Conservation (phyloP, 2,888 invertebrate species). For the Conops quadrifasciatus region DNA sequence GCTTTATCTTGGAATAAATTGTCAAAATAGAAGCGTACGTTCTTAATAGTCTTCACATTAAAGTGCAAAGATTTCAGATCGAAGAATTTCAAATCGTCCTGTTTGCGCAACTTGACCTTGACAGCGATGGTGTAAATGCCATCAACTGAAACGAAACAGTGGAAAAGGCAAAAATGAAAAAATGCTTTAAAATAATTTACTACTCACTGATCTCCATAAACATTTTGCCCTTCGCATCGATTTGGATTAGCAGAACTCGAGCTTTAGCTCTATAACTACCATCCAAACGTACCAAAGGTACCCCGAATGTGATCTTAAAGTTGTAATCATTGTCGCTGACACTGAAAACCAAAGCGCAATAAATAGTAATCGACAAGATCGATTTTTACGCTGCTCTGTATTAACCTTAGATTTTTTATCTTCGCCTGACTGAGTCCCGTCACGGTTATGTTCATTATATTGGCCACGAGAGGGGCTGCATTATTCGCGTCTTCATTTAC, state of each 20-base stretch:
- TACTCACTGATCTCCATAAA: constrained; percentile 38
- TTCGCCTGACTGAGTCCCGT: constrained; percentile 36
- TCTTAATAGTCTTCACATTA: constrained; percentile 29
- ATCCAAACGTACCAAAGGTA: constrained; percentile 33
- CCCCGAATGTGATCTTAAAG: constrained; percentile 36
- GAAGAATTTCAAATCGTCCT: constrained; percentile 37
- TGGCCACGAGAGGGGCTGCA: constrained; percentile 31
- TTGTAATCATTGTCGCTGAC: constrained; percentile 34
- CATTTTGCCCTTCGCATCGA: constrained; percentile 36
- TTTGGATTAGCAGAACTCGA: constrained; percentile 33
- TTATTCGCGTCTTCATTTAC: constrained; percentile 33
- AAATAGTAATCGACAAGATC: background rate
- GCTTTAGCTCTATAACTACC: constrained; percentile 32
- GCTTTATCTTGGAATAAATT: constrained; percentile 39
- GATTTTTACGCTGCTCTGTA: background rate
- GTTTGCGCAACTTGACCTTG: constrained; percentile 29
- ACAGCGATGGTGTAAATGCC: constrained; percentile 33
- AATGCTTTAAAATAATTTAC: background rate
- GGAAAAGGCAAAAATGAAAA: background rate
- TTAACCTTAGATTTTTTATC: constrained; percentile 36
- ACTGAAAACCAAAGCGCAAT: constrained; percentile 5
- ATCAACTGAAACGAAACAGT: constrained; percentile 24
- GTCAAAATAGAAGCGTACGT: constrained; percentile 31
- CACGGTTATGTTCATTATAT: constrained; percentile 35
- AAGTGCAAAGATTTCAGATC: constrained; percentile 36